A percentile compares a stretch with the other conserved stretches of the same genome.
phyloP scores from a whole-genome alignment of 35 echinoderm and acorn worm genomes.

The Anneissia japonica region DNA sequence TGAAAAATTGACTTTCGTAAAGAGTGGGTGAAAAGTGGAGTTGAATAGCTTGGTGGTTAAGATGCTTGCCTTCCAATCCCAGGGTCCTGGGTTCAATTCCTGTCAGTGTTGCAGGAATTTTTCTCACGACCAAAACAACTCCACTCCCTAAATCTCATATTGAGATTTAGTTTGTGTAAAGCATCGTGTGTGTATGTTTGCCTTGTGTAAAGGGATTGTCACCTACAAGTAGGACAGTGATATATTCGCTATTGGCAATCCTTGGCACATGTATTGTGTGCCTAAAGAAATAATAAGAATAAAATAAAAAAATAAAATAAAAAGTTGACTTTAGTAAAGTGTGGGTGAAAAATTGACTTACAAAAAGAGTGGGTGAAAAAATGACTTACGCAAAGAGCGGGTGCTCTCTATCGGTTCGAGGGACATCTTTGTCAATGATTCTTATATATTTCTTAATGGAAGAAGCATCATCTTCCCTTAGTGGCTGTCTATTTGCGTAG shows the following conservation, averaged over 20 bases:
- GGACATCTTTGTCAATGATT: conserved; percentile 99
- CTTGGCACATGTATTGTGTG: background rate
- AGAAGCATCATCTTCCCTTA: conserved; percentile 54
- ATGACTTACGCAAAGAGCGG: conserved; percentile 73
- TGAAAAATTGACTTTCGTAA: conserved; percentile 46
- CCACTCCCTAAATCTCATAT: no score
- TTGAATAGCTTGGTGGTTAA: no score
- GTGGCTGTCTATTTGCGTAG: conserved; percentile 64
- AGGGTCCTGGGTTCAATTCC: no score
- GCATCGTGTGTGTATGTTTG: no score
- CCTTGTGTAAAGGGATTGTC: no score
- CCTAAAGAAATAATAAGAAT: background rate
- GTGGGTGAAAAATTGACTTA: conserved; percentile 15
- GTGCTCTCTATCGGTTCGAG: conserved; percentile 84
- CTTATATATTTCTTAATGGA: conserved; percentile 62
- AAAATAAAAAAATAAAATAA: no score
- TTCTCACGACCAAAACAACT: no score
- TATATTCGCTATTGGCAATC: no score
- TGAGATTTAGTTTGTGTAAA: no score
- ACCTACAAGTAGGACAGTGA: no score
- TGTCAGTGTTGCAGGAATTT: no score
- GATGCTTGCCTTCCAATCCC: no score
- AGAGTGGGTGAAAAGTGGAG: conserved; percentile 52
- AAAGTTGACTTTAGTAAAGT: background rate
- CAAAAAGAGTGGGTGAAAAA: conserved; percentile 65